phyloP scores from a whole-genome alignment of 2,888 invertebrate genomes.

The Aspidiotus destructor region DNA sequence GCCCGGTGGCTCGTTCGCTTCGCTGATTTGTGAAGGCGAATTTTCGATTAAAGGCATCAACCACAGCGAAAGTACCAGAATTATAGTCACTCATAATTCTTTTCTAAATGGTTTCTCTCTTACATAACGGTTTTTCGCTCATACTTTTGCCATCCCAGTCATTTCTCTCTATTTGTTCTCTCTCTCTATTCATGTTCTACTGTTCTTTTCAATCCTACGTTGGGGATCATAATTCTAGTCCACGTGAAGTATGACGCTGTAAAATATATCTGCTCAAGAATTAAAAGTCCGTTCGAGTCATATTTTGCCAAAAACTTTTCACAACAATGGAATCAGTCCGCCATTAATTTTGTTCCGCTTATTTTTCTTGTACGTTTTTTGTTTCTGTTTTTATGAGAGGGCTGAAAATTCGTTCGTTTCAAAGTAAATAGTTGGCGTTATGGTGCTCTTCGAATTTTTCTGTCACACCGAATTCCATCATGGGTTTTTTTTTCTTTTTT shows the following conservation, averaged over 20 bases:
- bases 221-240: slow-evolving; percentile 26
- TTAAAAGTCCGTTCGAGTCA: slow-evolving; percentile 24
- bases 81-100: slow-evolving; percentile 33
- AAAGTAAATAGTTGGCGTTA: no score
- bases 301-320: slow-evolving; percentile 28
- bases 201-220: slow-evolving; percentile 17
- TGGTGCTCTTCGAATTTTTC: no score
- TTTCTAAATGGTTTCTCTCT: slow-evolving; percentile 33
- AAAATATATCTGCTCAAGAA: not conserved
- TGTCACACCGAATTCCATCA: no score
- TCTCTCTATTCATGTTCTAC: not conserved
- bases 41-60: slow-evolving; percentile 37
- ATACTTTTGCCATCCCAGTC: slow-evolving; percentile 31
- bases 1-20: slow-evolving; percentile 33
- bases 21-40: slow-evolving; percentile 36
- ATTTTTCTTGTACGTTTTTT: slow-evolving; percentile 1
- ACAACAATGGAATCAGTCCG: slow-evolving; percentile 16
- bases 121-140: slow-evolving; percentile 33
- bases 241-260: slow-evolving; percentile 5
- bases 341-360: slow-evolving; percentile 2
- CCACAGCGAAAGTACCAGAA: slow-evolving; percentile 34
- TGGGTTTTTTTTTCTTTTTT: no score
- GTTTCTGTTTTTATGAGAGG: not conserved
- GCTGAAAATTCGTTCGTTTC: not conserved
- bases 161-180: slow-evolving; percentile 22